Percentiles rank a stretch among this genome's conserved stretches.
phyloP scores from a whole-genome alignment of 2,797 vertebrate genomes.

The Numenius phaeopus region DNA sequence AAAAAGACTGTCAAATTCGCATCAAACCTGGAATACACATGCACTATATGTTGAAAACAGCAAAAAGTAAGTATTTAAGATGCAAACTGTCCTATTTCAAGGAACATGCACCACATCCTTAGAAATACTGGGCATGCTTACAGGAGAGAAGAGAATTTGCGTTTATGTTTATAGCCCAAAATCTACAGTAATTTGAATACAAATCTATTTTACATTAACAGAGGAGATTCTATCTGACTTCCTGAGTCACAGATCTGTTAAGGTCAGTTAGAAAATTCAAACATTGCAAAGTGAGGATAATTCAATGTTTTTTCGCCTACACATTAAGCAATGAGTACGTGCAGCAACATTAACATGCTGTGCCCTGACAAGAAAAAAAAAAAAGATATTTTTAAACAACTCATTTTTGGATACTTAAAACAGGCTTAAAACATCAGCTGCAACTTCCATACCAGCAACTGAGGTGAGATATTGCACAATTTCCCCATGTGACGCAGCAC shows the following conservation, averaged over 20 bases:
- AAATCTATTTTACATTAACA: not conserved
- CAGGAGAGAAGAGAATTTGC: fast-evolving
- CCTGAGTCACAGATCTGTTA: not conserved
- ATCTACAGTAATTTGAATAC: not conserved
- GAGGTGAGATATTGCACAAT: not conserved
- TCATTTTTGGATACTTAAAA: not conserved
- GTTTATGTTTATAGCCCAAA: not conserved
- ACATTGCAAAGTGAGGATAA: not conserved
- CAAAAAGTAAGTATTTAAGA: not conserved
- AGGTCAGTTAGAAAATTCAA: not conserved
- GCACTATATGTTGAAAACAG: not conserved
- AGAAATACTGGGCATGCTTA: not conserved
- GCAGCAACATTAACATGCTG: not conserved
- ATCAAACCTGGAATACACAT: not conserved
- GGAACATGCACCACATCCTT: not conserved
- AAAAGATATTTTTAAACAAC: not conserved
- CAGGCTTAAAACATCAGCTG: not conserved
- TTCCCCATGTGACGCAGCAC: not conserved
- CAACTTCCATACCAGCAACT: not conserved
- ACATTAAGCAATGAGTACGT: not conserved
- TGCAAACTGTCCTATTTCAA: not conserved
- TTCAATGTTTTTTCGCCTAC: not conserved
- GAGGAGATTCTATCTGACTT: not conserved
- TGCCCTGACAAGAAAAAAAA: not conserved
- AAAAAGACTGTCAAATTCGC: not conserved